A percentile compares a stretch with the other conserved stretches of the same genome.
phyloP scores from a whole-genome alignment of 2,888 invertebrate genomes.

The Dynastes hyllus region DNA sequence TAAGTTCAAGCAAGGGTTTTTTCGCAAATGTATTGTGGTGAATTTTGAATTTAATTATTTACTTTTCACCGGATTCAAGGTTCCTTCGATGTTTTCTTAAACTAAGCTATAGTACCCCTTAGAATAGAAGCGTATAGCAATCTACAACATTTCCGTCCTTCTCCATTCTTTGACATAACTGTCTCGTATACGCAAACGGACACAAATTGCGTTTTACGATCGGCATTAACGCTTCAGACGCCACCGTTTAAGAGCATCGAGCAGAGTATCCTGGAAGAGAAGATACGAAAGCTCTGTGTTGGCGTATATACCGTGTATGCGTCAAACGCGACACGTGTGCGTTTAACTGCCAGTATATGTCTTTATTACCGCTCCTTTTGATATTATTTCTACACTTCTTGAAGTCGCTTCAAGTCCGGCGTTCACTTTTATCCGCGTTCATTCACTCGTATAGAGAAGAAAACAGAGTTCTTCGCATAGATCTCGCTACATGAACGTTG shows the following conservation, averaged over 20 bases:
- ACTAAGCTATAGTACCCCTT: too few species aligned
- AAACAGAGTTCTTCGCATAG: neutral
- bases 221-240: constrained; percentile 30
- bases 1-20: too few species aligned
- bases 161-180: neutral
- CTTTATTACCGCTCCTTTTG: constrained; percentile 65
- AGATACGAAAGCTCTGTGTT: constrained; percentile 11
- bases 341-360: constrained; percentile 63
- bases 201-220: constrained; percentile 35
- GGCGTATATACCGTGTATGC: constrained; percentile 32
- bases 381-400: constrained; percentile 62
- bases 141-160: neutral
- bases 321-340: constrained; percentile 54
- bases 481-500: neutral
- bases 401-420: constrained; percentile 52
- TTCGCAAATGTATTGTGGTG: too few species aligned
- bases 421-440: too few species aligned
- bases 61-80: too few species aligned
- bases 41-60: too few species aligned
- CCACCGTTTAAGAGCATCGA: constrained; percentile 33
- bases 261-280: constrained; percentile 13
- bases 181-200: constrained; percentile 16
- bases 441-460: constrained; percentile 3
- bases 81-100: too few species aligned
- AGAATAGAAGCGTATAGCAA: too few species aligned